Conservation (phyloP, 2,888 invertebrate genomes). For the Pilophorus perplexus region DNA sequence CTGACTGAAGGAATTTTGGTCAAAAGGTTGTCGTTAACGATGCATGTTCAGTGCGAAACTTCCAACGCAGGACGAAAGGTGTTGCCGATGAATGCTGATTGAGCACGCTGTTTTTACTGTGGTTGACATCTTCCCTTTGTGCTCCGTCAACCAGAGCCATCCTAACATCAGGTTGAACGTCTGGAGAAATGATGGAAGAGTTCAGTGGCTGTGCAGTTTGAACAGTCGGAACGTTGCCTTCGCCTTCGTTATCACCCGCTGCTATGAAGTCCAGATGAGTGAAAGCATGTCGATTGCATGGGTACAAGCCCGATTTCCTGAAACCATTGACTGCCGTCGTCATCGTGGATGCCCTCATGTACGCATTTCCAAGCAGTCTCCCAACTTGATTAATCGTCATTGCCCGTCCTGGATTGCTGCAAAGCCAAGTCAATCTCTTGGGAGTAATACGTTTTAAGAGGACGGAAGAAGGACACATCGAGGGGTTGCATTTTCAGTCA, state of each 20-base stretch:
- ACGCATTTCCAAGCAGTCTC: slow-evolving; percentile 48
- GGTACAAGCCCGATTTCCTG: slow-evolving; percentile 48
- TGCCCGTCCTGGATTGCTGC: slow-evolving; percentile 48
- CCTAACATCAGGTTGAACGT: neutral
- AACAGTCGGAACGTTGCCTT: neutral
- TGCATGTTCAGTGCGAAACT: too few species aligned
- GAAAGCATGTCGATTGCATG: slow-evolving; percentile 49
- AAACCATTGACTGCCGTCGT: slow-evolving; percentile 48
- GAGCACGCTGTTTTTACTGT: neutral
- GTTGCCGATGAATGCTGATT: neutral
- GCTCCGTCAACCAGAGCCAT: neutral
- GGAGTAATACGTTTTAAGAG: slow-evolving; percentile 42
- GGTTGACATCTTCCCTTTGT: neutral
- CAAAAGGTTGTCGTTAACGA: too few species aligned
- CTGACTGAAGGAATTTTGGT: too few species aligned
- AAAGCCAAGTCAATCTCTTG: slow-evolving; percentile 37
- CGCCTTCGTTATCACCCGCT: neutral
- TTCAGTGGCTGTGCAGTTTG: neutral
- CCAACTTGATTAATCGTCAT: slow-evolving; percentile 43
- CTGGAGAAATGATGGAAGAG: neutral
- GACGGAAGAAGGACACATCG: slow-evolving; percentile 45
- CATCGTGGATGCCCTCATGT: slow-evolving; percentile 48
- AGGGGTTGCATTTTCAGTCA: slow-evolving; percentile 38
- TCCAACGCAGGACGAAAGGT: neutral
- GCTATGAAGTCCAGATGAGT: slow-evolving; percentile 27